Evolutionary conservation across 2,797 vertebrate genomes (phyloP).

Genomic region (Chelidonichthys spinosus): DNA sequence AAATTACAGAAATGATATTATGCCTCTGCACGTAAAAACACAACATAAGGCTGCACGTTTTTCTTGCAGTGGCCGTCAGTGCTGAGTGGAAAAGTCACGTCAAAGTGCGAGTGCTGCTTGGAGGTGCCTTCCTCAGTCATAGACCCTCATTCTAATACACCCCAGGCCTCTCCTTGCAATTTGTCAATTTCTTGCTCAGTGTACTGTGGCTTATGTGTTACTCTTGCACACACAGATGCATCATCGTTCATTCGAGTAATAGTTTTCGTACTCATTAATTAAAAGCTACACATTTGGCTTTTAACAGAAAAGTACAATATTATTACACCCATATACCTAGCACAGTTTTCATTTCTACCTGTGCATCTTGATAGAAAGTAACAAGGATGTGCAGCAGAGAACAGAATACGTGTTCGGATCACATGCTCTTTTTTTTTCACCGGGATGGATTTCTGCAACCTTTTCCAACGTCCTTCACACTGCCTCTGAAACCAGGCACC

Average conservation of each 20-base stretch:
- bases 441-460: not conserved
- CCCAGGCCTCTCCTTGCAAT: conserved; percentile 22
- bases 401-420: not conserved
- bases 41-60: conserved; percentile 13
- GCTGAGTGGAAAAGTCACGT: conserved; percentile 40
- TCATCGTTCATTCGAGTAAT: conserved; percentile 8
- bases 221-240: conserved; percentile 7
- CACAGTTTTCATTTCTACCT: not conserved
- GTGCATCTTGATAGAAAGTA: not conserved
- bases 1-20: conserved; percentile 37
- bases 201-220: not conserved
- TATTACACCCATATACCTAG: not conserved
- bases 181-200: conserved; percentile 21
- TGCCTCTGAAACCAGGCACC: conserved; percentile 18
- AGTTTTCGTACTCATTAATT: no score
- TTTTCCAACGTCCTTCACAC: not conserved
- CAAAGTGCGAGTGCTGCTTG: conserved; percentile 39
- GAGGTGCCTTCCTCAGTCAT: conserved; percentile 37
- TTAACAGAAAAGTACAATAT: not conserved
- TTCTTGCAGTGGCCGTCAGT: conserved; percentile 22
- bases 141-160: conserved; percentile 26
- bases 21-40: conserved; percentile 19
- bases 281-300: not conserved
- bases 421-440: not conserved
- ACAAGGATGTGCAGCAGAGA: not conserved